Evolutionary conservation across 2,113 vertebrate species (phyloP).

Genomic region (Ardeotis arabs): DNA sequence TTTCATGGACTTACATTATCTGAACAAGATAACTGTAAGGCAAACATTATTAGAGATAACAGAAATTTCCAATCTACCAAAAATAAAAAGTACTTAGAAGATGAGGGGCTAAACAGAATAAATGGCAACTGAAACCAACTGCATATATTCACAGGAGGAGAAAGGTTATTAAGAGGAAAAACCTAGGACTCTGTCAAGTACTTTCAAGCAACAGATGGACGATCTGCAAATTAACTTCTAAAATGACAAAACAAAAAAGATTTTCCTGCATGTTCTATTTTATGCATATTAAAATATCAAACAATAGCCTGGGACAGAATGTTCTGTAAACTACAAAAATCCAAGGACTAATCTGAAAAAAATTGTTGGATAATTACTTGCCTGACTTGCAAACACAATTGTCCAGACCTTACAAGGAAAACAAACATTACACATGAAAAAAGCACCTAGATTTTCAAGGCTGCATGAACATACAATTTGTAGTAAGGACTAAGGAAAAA

Average conservation of each 20-base stretch:
- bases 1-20: background rate
- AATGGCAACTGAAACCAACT: background rate
- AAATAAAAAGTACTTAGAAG: background rate
- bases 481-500: background rate
- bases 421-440: background rate
- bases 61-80: background rate
- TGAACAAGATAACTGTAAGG: background rate
- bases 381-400: background rate
- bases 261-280: background rate
- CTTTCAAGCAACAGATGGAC: background rate
- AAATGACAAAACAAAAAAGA: background rate
- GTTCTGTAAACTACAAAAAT: background rate
- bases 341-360: background rate
- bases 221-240: background rate
- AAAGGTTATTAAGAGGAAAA: background rate
- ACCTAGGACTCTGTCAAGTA: background rate
- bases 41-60: background rate
- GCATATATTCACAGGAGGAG: background rate
- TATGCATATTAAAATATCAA: background rate
- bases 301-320: background rate
- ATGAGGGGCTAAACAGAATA: background rate
- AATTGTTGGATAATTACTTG: background rate
- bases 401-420: background rate
- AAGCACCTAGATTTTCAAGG: background rate
- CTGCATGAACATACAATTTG: background rate